Base-by-base conservation (phyloP, 2,888 invertebrate species). In the Auanema sp. region DNA sequence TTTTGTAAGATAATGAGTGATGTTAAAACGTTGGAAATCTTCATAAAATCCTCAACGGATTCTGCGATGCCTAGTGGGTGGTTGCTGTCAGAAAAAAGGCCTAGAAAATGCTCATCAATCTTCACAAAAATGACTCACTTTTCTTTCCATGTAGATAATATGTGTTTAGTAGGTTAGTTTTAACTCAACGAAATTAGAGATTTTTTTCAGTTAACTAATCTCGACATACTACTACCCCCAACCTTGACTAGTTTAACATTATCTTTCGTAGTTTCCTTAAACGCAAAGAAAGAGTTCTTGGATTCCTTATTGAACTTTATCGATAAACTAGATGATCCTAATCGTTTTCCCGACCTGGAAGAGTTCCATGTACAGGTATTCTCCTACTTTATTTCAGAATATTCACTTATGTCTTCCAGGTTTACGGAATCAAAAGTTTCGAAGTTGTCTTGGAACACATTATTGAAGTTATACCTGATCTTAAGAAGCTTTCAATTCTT, bases 271-370 rank as follows among this genome's bases (percentile, higher is more conserved):
- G 40, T 64, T 8, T 60, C 68, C 1, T 18, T 59, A 3, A 4
- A 56, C 6, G 6, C 49, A 2, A 25, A 42, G 14, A 24, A 33
- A 14, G 24, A 47, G 6, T 57, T 62, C 57, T 12, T 62, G 2
- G n/a, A 14, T 11, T 63, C 66, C 0, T 16, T 69, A 14, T 11
- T 60, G 5, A 42, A 49, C 23, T 72, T 72, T 53, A 60, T 72
- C 47, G 24, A 55, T 41, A 58, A 63, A 40, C 44, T 72, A 1
- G 62, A 60, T 6, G 52, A 63, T 11, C 21, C 66, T 24, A 69
- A 72, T 51, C 50, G 62, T 43, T 72, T 72, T 42, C 72, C 72
- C 0, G 72, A 72, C 8, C 50, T 72, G 14, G 55, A 58, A 51
- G 68, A 68, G 24, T 47, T 72, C 18, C 62, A 66, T 49, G 51